Conservation (phyloP, 2,888 invertebrate genomes). For the Brachyopa scutellaris region DNA sequence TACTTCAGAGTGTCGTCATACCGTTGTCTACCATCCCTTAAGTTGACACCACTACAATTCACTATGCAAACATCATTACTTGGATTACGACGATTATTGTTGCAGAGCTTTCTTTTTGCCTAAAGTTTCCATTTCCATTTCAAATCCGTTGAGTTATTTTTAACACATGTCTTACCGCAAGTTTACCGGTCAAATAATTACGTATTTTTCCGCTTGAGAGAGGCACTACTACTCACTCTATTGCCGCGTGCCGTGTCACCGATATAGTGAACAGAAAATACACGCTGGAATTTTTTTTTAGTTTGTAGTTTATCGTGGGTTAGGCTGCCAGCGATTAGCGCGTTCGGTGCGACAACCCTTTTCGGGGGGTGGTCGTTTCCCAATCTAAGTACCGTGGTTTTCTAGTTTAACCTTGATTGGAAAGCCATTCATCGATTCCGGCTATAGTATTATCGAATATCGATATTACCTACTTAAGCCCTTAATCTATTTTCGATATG, state of each 20-base stretch:
- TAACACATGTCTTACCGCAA: too few species aligned
- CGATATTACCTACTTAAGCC: too few species aligned
- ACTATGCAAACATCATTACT: neutral
- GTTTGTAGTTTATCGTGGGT: conserved; percentile 38
- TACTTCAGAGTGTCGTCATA: too few species aligned
- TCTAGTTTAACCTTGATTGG: too few species aligned
- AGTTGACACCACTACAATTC: neutral
- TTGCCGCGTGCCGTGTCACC: too few species aligned
- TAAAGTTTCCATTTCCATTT: neutral
- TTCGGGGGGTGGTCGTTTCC: neutral
- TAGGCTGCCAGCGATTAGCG: conserved; percentile 33
- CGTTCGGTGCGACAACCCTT: conserved; percentile 34
- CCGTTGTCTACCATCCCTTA: neutral
- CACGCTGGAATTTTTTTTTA: too few species aligned
- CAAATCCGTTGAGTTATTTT: neutral
- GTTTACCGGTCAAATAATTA: too few species aligned
- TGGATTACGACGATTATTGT: neutral
- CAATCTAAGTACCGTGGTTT: too few species aligned
- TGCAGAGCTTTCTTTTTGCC: neutral
- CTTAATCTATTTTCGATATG: too few species aligned
- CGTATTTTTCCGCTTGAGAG: neutral
- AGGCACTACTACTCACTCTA: neutral
- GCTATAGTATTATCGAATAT: too few species aligned
- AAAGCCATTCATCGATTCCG: too few species aligned
- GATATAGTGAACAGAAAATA: too few species aligned